Percentiles rank a stretch among this genome's conserved stretches.
phyloP scores from a whole-genome alignment of 2,797 vertebrate species.

The Danio choprae region DNA sequence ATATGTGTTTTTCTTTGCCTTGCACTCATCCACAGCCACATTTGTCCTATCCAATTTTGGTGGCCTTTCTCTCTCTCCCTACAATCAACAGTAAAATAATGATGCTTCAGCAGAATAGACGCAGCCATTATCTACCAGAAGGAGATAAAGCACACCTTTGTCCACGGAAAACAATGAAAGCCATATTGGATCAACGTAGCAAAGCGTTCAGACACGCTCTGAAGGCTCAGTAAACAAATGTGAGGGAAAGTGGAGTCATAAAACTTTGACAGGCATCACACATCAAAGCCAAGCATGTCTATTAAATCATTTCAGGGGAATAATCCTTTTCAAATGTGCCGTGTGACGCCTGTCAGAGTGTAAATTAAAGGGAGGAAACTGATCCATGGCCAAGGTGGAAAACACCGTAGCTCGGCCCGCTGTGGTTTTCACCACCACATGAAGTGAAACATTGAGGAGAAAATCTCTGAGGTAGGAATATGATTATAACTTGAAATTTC shows the following conservation, averaged over 20 bases:
- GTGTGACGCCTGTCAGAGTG: slow-evolving; percentile 44
- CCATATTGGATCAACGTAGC: slow-evolving; percentile 18
- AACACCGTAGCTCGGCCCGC: slow-evolving; percentile 32
- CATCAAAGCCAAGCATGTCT: slow-evolving; percentile 62
- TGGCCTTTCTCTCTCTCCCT: not conserved
- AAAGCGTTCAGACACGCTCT: slow-evolving; percentile 56
- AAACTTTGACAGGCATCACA: slow-evolving; percentile 56
- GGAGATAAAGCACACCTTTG: slow-evolving; percentile 52
- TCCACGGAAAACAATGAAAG: slow-evolving; percentile 44
- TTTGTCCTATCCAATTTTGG: slow-evolving; percentile 12
- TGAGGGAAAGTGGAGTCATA: slow-evolving; percentile 42
- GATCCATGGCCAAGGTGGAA: slow-evolving; percentile 48
- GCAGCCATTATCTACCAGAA: not conserved
- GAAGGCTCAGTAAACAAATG: slow-evolving; percentile 57
- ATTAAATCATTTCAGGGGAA: slow-evolving; percentile 61
- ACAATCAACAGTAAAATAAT: slow-evolving; percentile 2
- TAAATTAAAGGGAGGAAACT: slow-evolving; percentile 57
- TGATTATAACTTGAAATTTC: slow-evolving; percentile 36
- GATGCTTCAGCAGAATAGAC: not conserved
- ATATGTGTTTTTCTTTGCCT: not conserved
- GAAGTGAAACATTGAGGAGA: slow-evolving; percentile 42
- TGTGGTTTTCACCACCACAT: slow-evolving; percentile 35
- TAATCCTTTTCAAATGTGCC: slow-evolving; percentile 59
- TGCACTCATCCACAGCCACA: not conserved
- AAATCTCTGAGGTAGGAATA: slow-evolving; percentile 34